phyloP scores from a whole-genome alignment of 2,888 invertebrate genomes.

The Dioctria linearis region DNA sequence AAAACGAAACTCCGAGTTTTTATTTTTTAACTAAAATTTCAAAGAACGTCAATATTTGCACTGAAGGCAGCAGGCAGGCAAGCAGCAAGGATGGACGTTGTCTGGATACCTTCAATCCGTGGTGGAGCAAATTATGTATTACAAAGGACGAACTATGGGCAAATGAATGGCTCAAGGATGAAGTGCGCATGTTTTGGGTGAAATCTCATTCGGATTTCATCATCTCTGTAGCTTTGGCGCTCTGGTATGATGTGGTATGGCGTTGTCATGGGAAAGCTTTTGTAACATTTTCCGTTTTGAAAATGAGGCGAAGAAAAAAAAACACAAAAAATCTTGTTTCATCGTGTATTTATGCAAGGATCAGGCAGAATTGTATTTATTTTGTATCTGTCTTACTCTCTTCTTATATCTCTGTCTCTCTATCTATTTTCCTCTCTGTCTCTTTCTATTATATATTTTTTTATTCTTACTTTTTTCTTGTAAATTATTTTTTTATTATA shows the following conservation, averaged over 20 bases:
- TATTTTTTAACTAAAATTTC: constrained; percentile 5
- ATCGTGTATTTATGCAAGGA: too few species aligned
- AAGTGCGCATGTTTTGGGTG: constrained; percentile 12
- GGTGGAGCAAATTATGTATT: neutral
- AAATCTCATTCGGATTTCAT: constrained; percentile 31
- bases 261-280: constrained; percentile 44
- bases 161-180: neutral
- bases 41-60: constrained; percentile 58
- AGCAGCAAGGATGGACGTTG: constrained; percentile 19
- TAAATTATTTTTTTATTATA: too few species aligned
- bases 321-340: too few species aligned
- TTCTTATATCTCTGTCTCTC: too few species aligned
- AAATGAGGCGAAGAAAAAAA: too few species aligned
- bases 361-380: too few species aligned
- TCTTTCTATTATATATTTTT: too few species aligned
- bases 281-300: neutral
- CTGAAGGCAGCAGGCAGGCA: constrained; percentile 48
- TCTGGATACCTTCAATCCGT: constrained; percentile 36
- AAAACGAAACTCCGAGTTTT: neutral
- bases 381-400: too few species aligned
- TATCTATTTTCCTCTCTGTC: too few species aligned
- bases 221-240: neutral
- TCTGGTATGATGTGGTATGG: neutral
- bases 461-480: too few species aligned
- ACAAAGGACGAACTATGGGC: too few species aligned